Base-by-base conservation (phyloP, 2,113 vertebrate genomes). In the Barbus barbus region DNA sequence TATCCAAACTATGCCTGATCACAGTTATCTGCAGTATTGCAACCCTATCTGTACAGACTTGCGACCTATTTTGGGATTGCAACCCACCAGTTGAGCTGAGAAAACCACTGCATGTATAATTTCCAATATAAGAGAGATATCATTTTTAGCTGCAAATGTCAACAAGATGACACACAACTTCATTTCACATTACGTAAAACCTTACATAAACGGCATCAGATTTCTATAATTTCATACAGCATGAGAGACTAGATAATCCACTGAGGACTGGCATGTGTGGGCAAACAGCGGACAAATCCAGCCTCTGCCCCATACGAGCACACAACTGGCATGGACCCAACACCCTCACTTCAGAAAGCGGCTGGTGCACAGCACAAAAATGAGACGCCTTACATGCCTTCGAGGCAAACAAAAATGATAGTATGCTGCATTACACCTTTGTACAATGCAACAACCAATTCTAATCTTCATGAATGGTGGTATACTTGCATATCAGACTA, bases 151-250 rank as follows among this genome's bases (percentile, higher is more conserved):
- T 58, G 48, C 9, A 73, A 24, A 18, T 60, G 20, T 24, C 12
- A 69, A 3, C 31, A 28, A 46, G 36, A 38, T 12, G 28, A 28
- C 24, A 72, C 24, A 78, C 16, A 36, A 38, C 12, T 41, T 13
- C 0, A 44, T 72, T 46, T 65, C 28, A 46, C n/a, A 13, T 84
- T 41, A 78, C 20, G 26, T 56, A 73, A 84, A 78, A 38, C 33
- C 31, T 84, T 84, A 79, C 8, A 72, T 84, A 79, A 79, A 58
- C 33, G 3, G 36, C 51, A 84, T 69, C 51, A 46, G 60, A 80
- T 31, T 46, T 28, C 13, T 9, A 26, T 79, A 22, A 58, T 78
- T 76, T 71, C 41, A 13, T 84, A 28, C n/a, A 18, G 65, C 33
- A 60, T 56, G 20, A 73, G 36, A 72, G 16, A 31, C 18, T 76